phyloP scores from a whole-genome alignment of 2,797 vertebrate genomes.

The Girardinus metallicus region DNA sequence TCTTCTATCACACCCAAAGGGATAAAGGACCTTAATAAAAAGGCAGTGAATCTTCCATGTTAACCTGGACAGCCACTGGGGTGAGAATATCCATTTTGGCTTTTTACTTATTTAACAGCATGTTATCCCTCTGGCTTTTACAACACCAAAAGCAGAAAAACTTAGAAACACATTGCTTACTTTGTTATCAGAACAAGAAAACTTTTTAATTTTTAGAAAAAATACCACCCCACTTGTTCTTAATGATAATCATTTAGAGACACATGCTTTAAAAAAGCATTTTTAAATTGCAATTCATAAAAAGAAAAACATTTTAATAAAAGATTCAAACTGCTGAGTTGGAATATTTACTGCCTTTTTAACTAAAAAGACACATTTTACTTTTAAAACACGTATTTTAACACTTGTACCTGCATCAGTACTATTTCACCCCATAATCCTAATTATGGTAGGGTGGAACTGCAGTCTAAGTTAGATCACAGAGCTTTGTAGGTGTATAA shows the following conservation, averaged over 20 bases:
- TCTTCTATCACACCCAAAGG: constrained; percentile 35
- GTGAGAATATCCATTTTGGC: constrained; percentile 45
- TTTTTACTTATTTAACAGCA: constrained; percentile 69
- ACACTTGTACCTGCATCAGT: not conserved
- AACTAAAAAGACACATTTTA: not conserved
- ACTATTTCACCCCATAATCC: not conserved
- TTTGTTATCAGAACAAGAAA: not conserved
- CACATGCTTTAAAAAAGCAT: not conserved
- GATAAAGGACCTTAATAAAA: constrained; percentile 38
- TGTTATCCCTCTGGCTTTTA: constrained; percentile 43
- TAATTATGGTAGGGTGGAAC: not conserved
- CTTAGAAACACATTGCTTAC: not conserved
- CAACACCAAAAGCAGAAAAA: constrained; percentile 10
- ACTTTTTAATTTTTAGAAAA: not conserved
- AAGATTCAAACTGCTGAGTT: not conserved
- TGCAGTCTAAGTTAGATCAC: not conserved
- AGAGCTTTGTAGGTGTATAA: not conserved
- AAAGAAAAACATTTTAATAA: not conserved
- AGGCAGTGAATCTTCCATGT: constrained; percentile 40
- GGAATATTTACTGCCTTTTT: not conserved
- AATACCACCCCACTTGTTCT: not conserved
- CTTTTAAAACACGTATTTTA: not conserved
- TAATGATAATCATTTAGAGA: not conserved
- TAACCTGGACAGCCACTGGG: constrained; percentile 29
- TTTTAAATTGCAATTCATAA: not conserved